Evolutionary conservation across 2,888 invertebrate species (phyloP).

Genomic region (Drosophila anomalata): DNA sequence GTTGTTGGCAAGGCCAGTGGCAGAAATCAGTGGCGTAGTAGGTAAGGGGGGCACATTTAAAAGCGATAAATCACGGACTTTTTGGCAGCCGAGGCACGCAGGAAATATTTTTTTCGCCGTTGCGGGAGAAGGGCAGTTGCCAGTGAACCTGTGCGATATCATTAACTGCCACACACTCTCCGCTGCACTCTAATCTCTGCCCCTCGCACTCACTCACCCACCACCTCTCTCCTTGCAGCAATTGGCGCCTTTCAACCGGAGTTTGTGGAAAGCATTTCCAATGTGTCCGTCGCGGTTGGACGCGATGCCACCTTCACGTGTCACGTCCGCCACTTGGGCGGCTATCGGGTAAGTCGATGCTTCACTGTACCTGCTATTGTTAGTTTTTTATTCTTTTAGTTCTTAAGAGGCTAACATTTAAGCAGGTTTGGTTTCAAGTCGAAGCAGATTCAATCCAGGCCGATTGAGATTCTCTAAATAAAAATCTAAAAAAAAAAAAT

Average conservation of each 20-base stretch:
- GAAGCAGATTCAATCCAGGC: neutral
- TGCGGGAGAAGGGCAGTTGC: constrained; percentile 11
- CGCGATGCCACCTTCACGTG: constrained; percentile 95
- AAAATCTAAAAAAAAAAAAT: too few relatives aligned
- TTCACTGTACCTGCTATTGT: neutral
- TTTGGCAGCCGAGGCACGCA: constrained; percentile 65
- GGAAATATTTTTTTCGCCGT: constrained; percentile 1
- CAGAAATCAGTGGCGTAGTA: constrained; percentile 7
- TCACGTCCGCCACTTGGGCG: constrained; percentile 93
- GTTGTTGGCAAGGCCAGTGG: constrained; percentile 36
- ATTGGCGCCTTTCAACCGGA: constrained; percentile 91
- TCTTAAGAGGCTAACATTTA: neutral
- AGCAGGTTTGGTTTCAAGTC: neutral
- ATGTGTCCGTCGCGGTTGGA: constrained; percentile 93
- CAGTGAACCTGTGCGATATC: constrained; percentile 58
- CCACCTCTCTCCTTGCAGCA: constrained; percentile 84
- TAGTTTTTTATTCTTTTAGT: neutral
- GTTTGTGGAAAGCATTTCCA: constrained; percentile 92
- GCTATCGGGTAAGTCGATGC: constrained; percentile 90
- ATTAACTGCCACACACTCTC: constrained; percentile 63
- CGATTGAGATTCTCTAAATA: too few relatives aligned
- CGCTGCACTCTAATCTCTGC: constrained; percentile 33
- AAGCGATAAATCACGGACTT: constrained; percentile 71
- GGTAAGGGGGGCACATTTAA: constrained; percentile 65
- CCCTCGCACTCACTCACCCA: neutral